Evolutionary conservation across 2,888 invertebrate species (phyloP), one percentile per base, ranked within the genome.

Genomic region (Brachyptera risi): DNA sequence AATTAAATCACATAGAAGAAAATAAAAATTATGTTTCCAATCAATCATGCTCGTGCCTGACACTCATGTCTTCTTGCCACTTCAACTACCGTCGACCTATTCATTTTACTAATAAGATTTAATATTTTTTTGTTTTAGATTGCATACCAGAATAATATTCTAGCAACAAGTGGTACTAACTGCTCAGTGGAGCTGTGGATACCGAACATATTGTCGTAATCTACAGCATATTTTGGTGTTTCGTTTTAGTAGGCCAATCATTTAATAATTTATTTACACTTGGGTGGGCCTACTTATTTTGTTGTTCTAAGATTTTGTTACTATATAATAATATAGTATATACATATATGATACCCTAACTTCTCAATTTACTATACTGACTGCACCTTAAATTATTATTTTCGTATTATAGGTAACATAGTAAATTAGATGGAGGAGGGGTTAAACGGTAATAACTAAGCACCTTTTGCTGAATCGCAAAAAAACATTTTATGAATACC

Each of bases 141-240:
- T 66, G 74, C 75, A 65, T 80, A 80, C 67, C 73, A 74, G 64
- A 77, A 78, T 66, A 77, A 75, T 37, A 73, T 78, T n/a, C 67
- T 80, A 68, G 79, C 75, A 35, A 72, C 78, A 40, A 79, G 79
- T 40, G 79, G 79, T 15, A 79, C 78, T n/a, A 79, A 79, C 63
- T 76, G 77, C 3, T 75, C 79, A 4, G 67, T 80, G 31, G 80
- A 80, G 67, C 77, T 80, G 65, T 80, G 80, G 80, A 72, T 21
- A 15, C 59, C 21, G 17, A 63, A 21, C n/a, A 19, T 15, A 37
- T 37, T n/a, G 38, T 37, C 38, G 15, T 37, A 37, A 37, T 37
- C 15, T 37, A 37, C 15, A 37, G 38, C 13, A 37, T 37, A 37
- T 1, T 37, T 37, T 37, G 1, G 38, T 17, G 5, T 3, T 42